Base-by-base conservation (phyloP, 2,113 vertebrate genomes). In the Aegithalos caudatus region DNA sequence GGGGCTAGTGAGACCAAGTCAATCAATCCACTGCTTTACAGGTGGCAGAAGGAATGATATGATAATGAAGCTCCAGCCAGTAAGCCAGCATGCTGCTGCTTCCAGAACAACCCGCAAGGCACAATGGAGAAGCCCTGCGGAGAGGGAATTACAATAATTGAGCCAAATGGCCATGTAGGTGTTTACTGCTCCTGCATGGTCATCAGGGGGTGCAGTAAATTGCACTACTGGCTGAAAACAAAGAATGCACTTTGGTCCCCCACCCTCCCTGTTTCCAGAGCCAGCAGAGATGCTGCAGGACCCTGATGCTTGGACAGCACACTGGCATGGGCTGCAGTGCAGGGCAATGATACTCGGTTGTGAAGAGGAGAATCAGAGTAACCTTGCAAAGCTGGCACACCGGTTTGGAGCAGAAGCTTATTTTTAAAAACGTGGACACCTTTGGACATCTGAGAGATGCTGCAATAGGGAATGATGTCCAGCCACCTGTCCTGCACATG, bases 71-170 rank as follows among this genome's bases (percentile, higher is more conserved):
- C 51, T 93, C 73, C 62, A 91, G 40, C n/a, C 79, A 92, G 83
- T 40, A 61, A 76, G 58, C n/a, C 81, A 65, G 64, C 12, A 1
- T 69, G 72, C 76, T 94, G 72, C 90, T 94, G 81, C 89, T 89
- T 91, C 92, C 93, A 80, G 65, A 85, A 61, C 37, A 65, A 90
- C 81, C 88, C 58, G 64, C 58, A 64, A 92, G 77, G 24, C 12
- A 6, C 9, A 7, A 18, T 61, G 62, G 50, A 91, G 90, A 76
- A 94, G 31, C 25, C 81, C 91, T 35, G 87, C 65, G 86, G 96
- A 93, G 93, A 94, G 22, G 51, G 76, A 96, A 95, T 90, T 79
- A 71, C 72, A 95, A 47, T 92, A 94, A 92, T 90, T 82, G 79
- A 94, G 86, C 83, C 50, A 84, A 95, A 93, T 50, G 56, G 65